Evolutionary conservation across 2,888 invertebrate species (phyloP).

Genomic region (Amphipyra tragopoginis): DNA sequence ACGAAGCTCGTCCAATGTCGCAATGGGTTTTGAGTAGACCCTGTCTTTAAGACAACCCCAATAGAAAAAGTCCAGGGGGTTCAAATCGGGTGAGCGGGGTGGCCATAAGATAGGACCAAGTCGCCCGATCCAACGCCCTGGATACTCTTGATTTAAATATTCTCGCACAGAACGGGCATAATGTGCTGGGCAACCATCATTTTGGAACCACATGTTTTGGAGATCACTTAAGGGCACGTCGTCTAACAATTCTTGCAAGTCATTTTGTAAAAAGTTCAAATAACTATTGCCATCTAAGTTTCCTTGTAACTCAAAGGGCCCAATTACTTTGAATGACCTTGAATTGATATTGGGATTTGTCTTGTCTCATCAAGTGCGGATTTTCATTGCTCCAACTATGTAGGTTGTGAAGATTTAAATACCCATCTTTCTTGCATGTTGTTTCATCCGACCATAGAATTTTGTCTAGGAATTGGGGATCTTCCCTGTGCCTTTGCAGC

Average conservation of each 20-base stretch:
- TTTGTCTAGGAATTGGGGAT: constrained; percentile 2
- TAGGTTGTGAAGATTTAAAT: constrained; percentile 41
- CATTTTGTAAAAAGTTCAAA: constrained; percentile 7
- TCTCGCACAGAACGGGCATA: constrained; percentile 14
- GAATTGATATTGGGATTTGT: constrained; percentile 9
- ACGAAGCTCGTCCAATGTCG: constrained; percentile 1
- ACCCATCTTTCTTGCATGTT: constrained; percentile 16
- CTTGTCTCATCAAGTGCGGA: constrained; percentile 15
- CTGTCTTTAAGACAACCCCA: constrained; percentile 12
- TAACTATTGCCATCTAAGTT: constrained; percentile 2
- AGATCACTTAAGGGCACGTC: background rate
- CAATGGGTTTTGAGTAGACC: constrained; percentile 7
- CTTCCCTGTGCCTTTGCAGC: constrained; percentile 9
- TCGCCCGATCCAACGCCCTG: constrained; percentile 34
- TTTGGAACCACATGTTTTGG: constrained; percentile 13
- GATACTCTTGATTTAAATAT: constrained; percentile 17
- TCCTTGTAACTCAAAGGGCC: constrained; percentile 1
- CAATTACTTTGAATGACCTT: background rate
- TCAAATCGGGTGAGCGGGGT: constrained; percentile 32
- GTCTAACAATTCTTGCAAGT: constrained; percentile 4
- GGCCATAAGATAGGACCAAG: constrained; percentile 37
- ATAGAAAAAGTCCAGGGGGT: constrained; percentile 15
- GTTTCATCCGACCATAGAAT: constrained; percentile 25
- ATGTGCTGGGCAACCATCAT: constrained; percentile 26
- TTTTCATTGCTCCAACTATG: constrained; percentile 8